Evolutionary conservation across 2,113 vertebrate genomes (phyloP), one percentile per base, ranked within the genome.

Genomic region (Neodon shergylaensis): DNA sequence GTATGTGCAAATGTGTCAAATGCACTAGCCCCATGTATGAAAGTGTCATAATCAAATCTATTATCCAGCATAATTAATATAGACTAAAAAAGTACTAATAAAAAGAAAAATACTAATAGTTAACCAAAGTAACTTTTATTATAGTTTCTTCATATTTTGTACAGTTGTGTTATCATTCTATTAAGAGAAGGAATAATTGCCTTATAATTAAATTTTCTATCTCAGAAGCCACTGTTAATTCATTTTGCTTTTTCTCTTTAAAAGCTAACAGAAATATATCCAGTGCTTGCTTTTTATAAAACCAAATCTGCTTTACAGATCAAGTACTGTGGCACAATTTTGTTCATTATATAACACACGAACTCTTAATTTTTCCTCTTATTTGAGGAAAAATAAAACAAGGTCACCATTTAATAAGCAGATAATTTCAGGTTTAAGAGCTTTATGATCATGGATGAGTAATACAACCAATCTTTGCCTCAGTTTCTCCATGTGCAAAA

Each of bases 221-320:
- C 77, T 92, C 28, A 42, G 42, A 76, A 84, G 39, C 12, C 83
- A 96, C 7, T 86, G 39, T 22, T 39, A 96, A 76, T 96, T 96
- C 76, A n/a, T 85, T 95, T 95, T 86, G 22, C 68, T 52, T 88
- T 96, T 8, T 52, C 72, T 76, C 88, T 90, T 95, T 52, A 66
- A 74, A 88, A 73, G 36, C 87, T 86, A 47, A n/a, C 72, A 88
- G 65, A 94, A 88, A 92, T 79, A 81, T 74, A 77, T 65, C n/a
- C 16, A 44, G 19, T 42, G 14, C n/a, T 96, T 95, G 22, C 22
- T 94, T 95, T 95, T 96, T 93, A 88, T 74, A 95, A 98, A 70
- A 82, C 16, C 1, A 42, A 90, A 9, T 17, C 12, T 92, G 31
- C 44, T 19, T 17, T 49, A 68, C 42, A 88, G 91, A 63, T 88